Evolutionary conservation across 2,888 invertebrate species (phyloP).

Genomic region (Epinotia brunnichana): DNA sequence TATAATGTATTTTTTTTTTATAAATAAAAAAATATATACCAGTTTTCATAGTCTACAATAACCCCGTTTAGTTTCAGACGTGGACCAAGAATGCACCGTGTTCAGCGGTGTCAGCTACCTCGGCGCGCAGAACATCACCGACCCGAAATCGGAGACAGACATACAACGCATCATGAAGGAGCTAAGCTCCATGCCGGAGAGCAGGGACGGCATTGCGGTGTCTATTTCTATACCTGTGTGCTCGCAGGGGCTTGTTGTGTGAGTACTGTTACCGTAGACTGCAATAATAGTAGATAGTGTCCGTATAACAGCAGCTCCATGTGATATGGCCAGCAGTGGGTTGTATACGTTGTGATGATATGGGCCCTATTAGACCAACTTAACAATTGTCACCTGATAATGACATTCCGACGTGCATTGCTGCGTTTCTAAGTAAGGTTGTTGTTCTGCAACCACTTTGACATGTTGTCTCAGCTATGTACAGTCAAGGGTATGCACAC

Average conservation of each 20-base stretch:
- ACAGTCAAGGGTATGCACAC: no score
- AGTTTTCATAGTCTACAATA: not conserved
- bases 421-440: no score
- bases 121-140: slow-evolving; percentile 95
- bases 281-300: not conserved
- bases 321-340: no score
- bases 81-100: slow-evolving; percentile 94
- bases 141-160: slow-evolving; percentile 95
- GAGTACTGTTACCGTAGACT: slow-evolving; percentile 67
- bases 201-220: slow-evolving; percentile 91
- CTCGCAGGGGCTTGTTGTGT: slow-evolving; percentile 97
- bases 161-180: slow-evolving; percentile 97
- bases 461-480: no score
- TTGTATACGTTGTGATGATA: no score
- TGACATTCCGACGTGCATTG: no score
- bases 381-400: no score
- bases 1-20: no score
- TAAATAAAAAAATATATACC: no score
- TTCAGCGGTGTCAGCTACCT: slow-evolving; percentile 97
- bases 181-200: slow-evolving; percentile 90
- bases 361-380: no score
- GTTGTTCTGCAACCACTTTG: no score
- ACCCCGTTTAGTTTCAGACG: slow-evolving; percentile 86
- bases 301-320: not conserved
- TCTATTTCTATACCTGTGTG: slow-evolving; percentile 96